Percentiles rank a stretch among this genome's conserved stretches.
Conservation (phyloP, 2,888 invertebrate genomes). For the Pyrocoelia pectoralis region DNA sequence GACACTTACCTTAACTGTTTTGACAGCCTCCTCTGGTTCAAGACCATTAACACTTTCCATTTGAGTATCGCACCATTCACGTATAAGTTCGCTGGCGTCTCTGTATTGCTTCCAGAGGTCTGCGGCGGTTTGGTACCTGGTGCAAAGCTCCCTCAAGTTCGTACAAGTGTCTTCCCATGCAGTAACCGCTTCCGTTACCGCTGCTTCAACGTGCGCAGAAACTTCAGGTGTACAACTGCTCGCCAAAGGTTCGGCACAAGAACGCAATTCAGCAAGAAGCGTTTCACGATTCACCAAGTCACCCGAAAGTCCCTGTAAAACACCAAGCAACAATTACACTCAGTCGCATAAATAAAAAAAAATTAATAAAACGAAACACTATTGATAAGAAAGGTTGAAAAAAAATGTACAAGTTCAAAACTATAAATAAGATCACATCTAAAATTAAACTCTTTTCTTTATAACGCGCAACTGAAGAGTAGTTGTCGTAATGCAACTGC, state of each 20-base stretch:
- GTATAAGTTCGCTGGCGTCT: constrained; percentile 79
- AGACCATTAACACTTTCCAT: constrained; percentile 76
- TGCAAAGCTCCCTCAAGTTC: constrained; percentile 78
- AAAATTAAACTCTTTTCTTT: constrained; percentile 14
- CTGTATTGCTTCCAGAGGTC: constrained; percentile 83
- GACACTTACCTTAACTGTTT: constrained; percentile 73
- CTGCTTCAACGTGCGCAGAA: constrained; percentile 75
- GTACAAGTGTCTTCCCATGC: constrained; percentile 84
- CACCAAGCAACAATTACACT: constrained; percentile 19
- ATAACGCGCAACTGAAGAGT: neutral
- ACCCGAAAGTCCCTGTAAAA: constrained; percentile 74
- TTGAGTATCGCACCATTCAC: constrained; percentile 78
- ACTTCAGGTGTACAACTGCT: constrained; percentile 75
- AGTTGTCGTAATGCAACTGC: neutral
- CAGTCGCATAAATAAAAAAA: neutral
- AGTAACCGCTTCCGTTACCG: constrained; percentile 79
- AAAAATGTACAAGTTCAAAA: constrained; percentile 20
- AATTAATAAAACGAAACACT: constrained; percentile 7
- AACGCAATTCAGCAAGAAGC: constrained; percentile 74
- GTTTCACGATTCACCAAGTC: constrained; percentile 79
- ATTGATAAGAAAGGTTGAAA: constrained; percentile 1
- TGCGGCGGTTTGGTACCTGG: constrained; percentile 81
- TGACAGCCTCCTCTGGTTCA: constrained; percentile 74
- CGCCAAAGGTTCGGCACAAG: constrained; percentile 76
- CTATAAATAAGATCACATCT: constrained; percentile 20